A percentile compares a stretch with the other conserved stretches of the same genome.
These are phyloP conservation scores for Fragum sueziense DNA, from an alignment of 2,888 invertebrate species.

Conservation along the genomic window DNA sequence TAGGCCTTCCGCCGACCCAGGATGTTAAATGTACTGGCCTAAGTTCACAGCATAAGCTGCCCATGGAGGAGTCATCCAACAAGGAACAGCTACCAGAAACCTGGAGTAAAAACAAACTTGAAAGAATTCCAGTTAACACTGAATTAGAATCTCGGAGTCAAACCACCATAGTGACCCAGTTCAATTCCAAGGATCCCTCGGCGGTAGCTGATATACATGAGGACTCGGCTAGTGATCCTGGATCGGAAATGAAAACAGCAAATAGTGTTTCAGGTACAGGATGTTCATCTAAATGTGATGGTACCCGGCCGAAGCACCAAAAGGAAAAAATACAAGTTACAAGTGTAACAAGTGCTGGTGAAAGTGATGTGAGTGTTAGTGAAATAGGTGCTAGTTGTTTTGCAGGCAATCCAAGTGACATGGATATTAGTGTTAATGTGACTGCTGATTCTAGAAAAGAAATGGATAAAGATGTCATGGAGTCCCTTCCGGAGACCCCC, in stretches of 20 bases:
- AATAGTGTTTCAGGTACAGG: background rate
- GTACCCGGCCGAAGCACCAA: background rate
- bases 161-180: background rate
- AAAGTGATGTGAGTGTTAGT: too few relatives aligned
- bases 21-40: conserved; percentile 1
- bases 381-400: too few relatives aligned
- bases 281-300: background rate
- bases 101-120: background rate
- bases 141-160: background rate
- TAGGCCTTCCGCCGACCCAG: conserved; percentile 11
- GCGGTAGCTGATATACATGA: background rate
- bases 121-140: background rate
- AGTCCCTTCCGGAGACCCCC: background rate
- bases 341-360: too few relatives aligned
- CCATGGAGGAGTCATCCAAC: background rate
- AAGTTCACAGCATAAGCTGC: background rate
- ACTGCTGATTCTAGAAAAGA: background rate
- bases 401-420: too few relatives aligned
- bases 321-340: background rate
- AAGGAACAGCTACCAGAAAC: background rate
- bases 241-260: background rate
- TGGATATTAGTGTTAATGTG: too few relatives aligned
- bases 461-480: background rate
- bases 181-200: background rate
- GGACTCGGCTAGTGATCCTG: background rate